phyloP scores from a whole-genome alignment of 2,888 invertebrate species.

The Tinea trinotella region DNA sequence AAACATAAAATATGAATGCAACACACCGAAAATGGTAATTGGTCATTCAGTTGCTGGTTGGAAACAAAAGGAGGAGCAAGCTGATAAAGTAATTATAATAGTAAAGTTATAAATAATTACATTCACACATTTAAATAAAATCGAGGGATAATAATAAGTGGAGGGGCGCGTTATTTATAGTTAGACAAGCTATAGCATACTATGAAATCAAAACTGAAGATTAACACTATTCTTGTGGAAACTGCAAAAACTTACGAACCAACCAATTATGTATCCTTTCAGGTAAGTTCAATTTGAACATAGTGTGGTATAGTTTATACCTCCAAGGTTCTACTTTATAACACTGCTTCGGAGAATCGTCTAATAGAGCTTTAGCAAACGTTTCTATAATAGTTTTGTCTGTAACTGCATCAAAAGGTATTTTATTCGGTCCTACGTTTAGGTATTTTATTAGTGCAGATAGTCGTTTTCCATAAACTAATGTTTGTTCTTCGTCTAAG shows the following conservation, averaged over 20 bases:
- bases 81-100: too few species aligned
- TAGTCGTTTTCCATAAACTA: slow-evolving; percentile 79
- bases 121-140: too few species aligned
- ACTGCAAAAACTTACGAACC: slow-evolving; percentile 74
- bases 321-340: slow-evolving; percentile 81
- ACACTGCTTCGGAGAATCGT: slow-evolving; percentile 68
- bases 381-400: slow-evolving; percentile 71
- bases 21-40: too few species aligned
- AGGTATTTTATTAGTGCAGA: slow-evolving; percentile 74
- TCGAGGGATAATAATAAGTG: too few species aligned
- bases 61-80: too few species aligned
- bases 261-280: slow-evolving; percentile 71
- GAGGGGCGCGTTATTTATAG: too few species aligned
- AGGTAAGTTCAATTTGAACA: slow-evolving; percentile 75
- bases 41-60: too few species aligned
- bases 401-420: slow-evolving; percentile 57
- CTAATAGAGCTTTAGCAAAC: slow-evolving; percentile 76
- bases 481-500: slow-evolving; percentile 75
- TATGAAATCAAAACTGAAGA: neutral
- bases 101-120: too few species aligned
- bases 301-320: slow-evolving; percentile 75
- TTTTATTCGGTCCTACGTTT: neutral
- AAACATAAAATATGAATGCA: too few species aligned
- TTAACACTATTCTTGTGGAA: slow-evolving; percentile 54
- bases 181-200: too few species aligned